phyloP scores from a whole-genome alignment of 2,113 vertebrate genomes.

The Cavia aperea region DNA sequence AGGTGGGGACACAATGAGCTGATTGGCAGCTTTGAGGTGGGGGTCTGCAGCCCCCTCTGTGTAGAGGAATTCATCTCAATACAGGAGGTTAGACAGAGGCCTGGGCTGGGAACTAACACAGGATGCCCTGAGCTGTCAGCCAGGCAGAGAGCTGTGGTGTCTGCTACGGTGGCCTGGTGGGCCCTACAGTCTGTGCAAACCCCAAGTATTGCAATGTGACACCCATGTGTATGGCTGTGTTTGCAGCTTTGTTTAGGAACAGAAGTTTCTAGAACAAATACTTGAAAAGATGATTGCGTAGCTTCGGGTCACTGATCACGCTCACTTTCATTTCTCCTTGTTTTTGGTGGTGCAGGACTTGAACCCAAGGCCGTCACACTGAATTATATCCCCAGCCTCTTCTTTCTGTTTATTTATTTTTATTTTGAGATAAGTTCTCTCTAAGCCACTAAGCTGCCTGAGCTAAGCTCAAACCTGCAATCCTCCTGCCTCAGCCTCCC shows the following conservation, averaged over 20 bases:
- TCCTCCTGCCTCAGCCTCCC: background rate
- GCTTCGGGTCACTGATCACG: background rate
- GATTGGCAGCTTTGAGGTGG: slow-evolving; percentile 47
- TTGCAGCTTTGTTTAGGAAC: background rate
- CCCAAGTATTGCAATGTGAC: fast-evolving
- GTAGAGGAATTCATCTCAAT: slow-evolving; percentile 58
- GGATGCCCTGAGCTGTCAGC: background rate
- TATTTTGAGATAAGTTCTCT: background rate
- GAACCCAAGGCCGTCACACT: background rate
- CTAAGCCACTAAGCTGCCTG: background rate
- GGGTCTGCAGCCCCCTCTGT: slow-evolving; percentile 11
- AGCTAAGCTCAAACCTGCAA: background rate
- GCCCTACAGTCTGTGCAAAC: background rate
- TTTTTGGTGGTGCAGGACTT: background rate
- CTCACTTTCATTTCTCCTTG: background rate
- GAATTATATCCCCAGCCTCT: background rate
- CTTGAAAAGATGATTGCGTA: background rate
- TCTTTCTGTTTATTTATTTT: background rate
- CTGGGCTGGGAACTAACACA: background rate
- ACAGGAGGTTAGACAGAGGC: slow-evolving; percentile 40
- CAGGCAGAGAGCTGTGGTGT: fast-evolving
- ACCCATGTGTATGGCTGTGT: fast-evolving
- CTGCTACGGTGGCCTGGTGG: background rate
- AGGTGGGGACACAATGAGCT: slow-evolving; percentile 23
- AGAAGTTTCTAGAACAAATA: background rate